Evolutionary conservation across 2,113 vertebrate genomes (phyloP), one percentile per base, ranked within the genome.

Genomic region (Saguinus imperator): DNA sequence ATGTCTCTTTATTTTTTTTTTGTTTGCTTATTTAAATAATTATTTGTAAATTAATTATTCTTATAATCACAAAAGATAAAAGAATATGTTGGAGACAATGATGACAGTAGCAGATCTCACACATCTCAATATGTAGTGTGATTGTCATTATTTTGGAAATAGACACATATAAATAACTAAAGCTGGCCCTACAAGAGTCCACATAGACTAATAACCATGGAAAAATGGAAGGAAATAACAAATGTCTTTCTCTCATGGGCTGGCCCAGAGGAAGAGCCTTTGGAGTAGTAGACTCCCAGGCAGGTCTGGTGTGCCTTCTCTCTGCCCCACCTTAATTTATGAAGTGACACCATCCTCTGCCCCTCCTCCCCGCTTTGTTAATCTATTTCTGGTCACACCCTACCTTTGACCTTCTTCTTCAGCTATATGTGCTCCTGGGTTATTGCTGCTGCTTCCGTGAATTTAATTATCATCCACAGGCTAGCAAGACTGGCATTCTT

Each of bases 261-360:
- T 29, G 25, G 37, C 29, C 16, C 6, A 45, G 55, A 66, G 20
- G 29, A 21, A 52, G 48, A 52, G 14, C 50, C 4, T 6, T 11
- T 20, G 17, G 43, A 57, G 32, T 29, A 12, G 11, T 6, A 20
- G 68, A 10, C 4, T 10, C 21, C 3, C 16, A 13, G 35, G 40
- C 16, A 8, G 0, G 1, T 3, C 82, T 21, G 6, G 8, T 3
- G 57, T 35, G 21, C 25, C 10, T 6, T 0, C 9, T 10, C 17
- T 75, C 45, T 52, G 43, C 35, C 48, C 13, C 48, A 23, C 43
- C 2, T 3, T 10, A 75, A 20, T 52, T 58, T 37, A 18, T 3
- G 45, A 21, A n/a, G 21, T 9, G 0, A 8, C 12, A 14, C 25
- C 4, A 52, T 9, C 75, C 11, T 12, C 3, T 4, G 17, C 9